Evolutionary conservation across 2,797 vertebrate genomes (phyloP).

Genomic region (Brachymystax lenok): DNA sequence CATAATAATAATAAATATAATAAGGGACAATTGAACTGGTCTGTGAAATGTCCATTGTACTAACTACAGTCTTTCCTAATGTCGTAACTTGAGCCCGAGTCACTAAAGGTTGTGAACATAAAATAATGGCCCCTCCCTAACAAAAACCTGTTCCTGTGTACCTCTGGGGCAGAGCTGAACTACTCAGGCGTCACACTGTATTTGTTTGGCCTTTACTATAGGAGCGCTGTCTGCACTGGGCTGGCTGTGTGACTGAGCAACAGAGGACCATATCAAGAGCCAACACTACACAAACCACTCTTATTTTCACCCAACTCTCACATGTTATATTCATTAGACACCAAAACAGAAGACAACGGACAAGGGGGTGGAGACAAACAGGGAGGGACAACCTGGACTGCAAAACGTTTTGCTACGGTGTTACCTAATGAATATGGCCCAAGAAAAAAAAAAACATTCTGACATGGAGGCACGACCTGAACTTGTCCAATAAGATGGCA

Average conservation of each 20-base stretch:
- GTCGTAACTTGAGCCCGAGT: constrained; percentile 59
- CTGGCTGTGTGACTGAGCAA: not conserved
- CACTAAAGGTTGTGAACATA: constrained; percentile 44
- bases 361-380: too few relatives aligned
- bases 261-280: not conserved
- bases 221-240: constrained; percentile 25
- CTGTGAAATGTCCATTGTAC: constrained; percentile 41
- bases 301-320: too few relatives aligned
- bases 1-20: constrained; percentile 3
- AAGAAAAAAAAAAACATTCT: too few relatives aligned
- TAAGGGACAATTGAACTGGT: not conserved
- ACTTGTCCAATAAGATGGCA: not conserved
- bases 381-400: too few relatives aligned
- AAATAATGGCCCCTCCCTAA: constrained; percentile 58
- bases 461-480: not conserved
- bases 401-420: not conserved
- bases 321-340: too few relatives aligned
- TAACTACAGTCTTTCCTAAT: constrained; percentile 25
- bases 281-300: not conserved
- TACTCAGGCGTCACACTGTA: constrained; percentile 57
- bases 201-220: constrained; percentile 48
- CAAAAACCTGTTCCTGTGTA: constrained; percentile 67
- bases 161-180: constrained; percentile 35
- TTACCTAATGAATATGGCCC: not conserved
- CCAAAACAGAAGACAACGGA: too few relatives aligned